Evolutionary conservation across 2,888 invertebrate genomes (phyloP), one percentile per base, ranked within the genome.

Genomic region (Perizoma flavofasciatum): DNA sequence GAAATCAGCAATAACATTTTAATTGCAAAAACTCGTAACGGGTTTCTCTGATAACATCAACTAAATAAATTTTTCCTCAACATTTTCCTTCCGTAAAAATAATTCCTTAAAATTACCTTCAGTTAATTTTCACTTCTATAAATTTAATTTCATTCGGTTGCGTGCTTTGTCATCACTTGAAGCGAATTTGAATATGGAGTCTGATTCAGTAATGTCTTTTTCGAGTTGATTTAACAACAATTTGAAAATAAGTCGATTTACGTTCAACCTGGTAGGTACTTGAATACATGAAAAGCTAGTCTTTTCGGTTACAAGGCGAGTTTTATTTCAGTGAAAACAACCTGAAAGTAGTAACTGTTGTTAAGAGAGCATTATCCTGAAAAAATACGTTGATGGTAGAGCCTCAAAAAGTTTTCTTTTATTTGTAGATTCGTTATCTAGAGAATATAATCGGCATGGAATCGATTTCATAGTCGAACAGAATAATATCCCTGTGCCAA

Each of bases 81-180:
- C 56, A 48, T 58, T 61, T 51, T 59, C 57, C 46, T 63, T 65
- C 34, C 46, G 49, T 54, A 32, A 45, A 63, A 63, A 53, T 55
- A 65, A 59, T 48, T 49, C 51, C 61, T 51, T 55, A 49, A 58
- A 63, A 66, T 62, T 68, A 59, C 59, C 57, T 61, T 55, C n/a
- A 54, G 58, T 65, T 55, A 63, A 66, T 66, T 66, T 66, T 64
- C 57, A 59, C 59, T 64, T 61, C 62, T 60, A 51, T 50, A 59
- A 65, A 55, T 61, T 64, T 57, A 61, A 67, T 65, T 63, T 59
- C 33, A 41, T 44, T 46, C n/a, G 46, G 52, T 64, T 52, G 52
- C 59, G 61, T 68, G 60, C 55, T 51, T 50, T 35, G 39, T 64
- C 61, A 63, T 63, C 59, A 64, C 60, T 56, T 58, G 47, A 35